These are phyloP conservation scores for Dasysyrphus tricinctus DNA, from an alignment of 2,888 invertebrate genomes.

Conservation along the genomic window DNA sequence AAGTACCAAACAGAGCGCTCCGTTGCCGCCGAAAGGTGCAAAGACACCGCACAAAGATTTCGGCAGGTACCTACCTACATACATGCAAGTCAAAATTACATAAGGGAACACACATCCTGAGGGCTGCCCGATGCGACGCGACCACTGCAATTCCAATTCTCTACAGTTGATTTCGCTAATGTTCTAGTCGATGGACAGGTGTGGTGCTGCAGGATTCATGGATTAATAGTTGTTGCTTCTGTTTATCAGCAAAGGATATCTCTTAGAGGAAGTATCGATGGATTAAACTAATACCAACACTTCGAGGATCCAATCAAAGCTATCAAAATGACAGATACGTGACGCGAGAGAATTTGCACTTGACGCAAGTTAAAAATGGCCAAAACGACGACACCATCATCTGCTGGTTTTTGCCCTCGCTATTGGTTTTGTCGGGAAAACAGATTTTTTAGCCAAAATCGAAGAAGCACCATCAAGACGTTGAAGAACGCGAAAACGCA, in stretches of 20 bases:
- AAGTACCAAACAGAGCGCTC: constrained; percentile 10
- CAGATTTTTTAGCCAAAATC: constrained; percentile 62
- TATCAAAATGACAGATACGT: constrained; percentile 65
- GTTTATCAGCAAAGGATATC: constrained; percentile 51
- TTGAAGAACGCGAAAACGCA: constrained; percentile 30
- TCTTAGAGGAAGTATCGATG: constrained; percentile 16
- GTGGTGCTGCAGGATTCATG: constrained; percentile 30
- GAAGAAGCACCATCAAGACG: constrained; percentile 31
- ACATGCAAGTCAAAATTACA: constrained; percentile 44
- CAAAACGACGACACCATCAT: constrained; percentile 48
- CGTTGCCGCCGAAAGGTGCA: constrained; percentile 66
- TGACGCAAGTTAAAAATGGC: constrained; percentile 16
- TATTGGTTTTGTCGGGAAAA: constrained; percentile 40
- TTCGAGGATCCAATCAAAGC: constrained; percentile 54
- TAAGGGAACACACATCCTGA: constrained; percentile 50
- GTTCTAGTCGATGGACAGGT: constrained; percentile 67
- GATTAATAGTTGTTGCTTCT: constrained; percentile 62
- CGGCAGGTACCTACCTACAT: constrained; percentile 24
- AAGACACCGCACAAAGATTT: constrained; percentile 68
- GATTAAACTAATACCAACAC: constrained; percentile 52
- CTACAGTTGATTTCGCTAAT: constrained; percentile 74
- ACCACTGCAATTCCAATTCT: constrained; percentile 64
- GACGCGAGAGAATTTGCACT: constrained; percentile 56
- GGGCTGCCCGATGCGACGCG: constrained; percentile 9
- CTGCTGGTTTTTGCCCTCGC: constrained; percentile 57